phyloP scores from a whole-genome alignment of 2,797 vertebrate species.

The Diplodus puntazzo region DNA sequence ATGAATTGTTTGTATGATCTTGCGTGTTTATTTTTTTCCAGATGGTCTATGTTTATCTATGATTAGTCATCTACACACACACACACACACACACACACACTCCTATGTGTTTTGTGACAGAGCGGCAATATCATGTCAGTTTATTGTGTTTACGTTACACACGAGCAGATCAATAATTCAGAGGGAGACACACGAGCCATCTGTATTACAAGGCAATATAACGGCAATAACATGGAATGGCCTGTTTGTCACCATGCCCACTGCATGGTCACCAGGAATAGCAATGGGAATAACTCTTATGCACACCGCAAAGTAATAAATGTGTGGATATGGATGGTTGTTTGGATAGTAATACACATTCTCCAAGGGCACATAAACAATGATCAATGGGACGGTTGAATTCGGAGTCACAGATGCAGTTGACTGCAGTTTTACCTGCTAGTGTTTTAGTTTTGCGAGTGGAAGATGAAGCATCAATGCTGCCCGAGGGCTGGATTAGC shows the following conservation, averaged over 20 bases:
- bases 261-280: slow-evolving; percentile 14
- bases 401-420: slow-evolving; percentile 6
- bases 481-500: slow-evolving; percentile 45
- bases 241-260: slow-evolving; percentile 49
- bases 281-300: slow-evolving; percentile 6
- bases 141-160: slow-evolving; percentile 58
- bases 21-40: slow-evolving; percentile 21
- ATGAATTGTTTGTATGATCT: slow-evolving; percentile 14
- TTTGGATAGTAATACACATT: slow-evolving; percentile 20
- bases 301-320: slow-evolving; percentile 30
- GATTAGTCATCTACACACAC: slow-evolving; percentile 29
- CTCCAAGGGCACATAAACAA: slow-evolving; percentile 31
- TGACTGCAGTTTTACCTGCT: slow-evolving; percentile 12
- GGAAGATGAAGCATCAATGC: slow-evolving; percentile 29
- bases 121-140: slow-evolving; percentile 35
- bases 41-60: slow-evolving; percentile 44
- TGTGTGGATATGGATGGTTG: slow-evolving; percentile 14
- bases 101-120: slow-evolving; percentile 18
- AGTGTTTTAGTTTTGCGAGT: slow-evolving; percentile 40
- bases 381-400: slow-evolving; percentile 15
- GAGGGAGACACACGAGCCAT: slow-evolving; percentile 37
- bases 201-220: slow-evolving; percentile 58
- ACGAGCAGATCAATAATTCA: slow-evolving; percentile 72
- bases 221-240: slow-evolving; percentile 54
- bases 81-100: slow-evolving; percentile 2